These are phyloP conservation scores for Ariopsis seemanni DNA, from an alignment of 2,113 vertebrate genomes.

Conservation along the genomic window DNA sequence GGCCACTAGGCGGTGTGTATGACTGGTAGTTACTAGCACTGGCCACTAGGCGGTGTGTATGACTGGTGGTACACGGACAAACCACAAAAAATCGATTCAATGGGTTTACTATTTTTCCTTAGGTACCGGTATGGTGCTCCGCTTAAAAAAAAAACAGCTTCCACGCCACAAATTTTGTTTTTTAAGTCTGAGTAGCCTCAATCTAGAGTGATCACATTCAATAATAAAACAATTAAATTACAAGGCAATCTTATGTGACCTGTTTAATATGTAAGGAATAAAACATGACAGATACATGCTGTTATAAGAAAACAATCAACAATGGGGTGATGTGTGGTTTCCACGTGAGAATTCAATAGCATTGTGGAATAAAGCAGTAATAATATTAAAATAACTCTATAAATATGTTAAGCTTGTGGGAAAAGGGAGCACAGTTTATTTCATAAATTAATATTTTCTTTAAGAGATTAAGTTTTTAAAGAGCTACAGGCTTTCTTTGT, in stretches of 20 bases:
- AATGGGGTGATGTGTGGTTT: neutral
- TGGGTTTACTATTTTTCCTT: too few species aligned
- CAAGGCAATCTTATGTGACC: neutral
- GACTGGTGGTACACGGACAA: too few species aligned
- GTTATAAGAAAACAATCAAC: neutral
- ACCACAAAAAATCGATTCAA: too few species aligned
- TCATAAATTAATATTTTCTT: neutral
- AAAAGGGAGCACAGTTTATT: neutral
- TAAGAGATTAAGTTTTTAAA: neutral
- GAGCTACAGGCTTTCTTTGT: neutral
- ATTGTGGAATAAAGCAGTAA: neutral
- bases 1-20: too few species aligned
- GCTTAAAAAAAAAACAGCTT: neutral
- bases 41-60: too few species aligned
- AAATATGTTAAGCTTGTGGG: neutral
- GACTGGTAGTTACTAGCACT: too few species aligned
- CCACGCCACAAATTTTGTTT: neutral
- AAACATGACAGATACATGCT: neutral
- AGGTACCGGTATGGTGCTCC: too few species aligned
- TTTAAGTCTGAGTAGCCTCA: neutral
- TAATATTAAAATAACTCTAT: neutral
- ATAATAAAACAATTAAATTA: neutral
- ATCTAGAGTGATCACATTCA: neutral
- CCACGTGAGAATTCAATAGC: neutral
- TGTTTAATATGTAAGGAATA: neutral